These are phyloP conservation scores for Alouatta palliata DNA, from an alignment of 2,113 vertebrate genomes.

Conservation along the genomic window DNA sequence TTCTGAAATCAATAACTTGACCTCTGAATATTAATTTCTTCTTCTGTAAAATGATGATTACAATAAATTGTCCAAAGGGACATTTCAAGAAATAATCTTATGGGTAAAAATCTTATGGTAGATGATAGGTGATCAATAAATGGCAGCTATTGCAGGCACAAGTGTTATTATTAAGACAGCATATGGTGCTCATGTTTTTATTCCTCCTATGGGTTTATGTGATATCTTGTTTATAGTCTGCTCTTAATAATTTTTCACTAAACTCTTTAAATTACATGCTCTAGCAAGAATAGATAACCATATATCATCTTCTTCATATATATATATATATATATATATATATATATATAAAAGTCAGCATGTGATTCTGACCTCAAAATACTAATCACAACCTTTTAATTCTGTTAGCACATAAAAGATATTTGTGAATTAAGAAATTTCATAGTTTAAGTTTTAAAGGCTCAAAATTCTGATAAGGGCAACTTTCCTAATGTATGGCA, in stretches of 20 bases:
- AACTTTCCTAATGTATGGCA: background rate
- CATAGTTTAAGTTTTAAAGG: slow-evolving; percentile 13
- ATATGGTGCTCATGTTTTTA: background rate
- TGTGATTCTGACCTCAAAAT: background rate
- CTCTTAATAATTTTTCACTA: background rate
- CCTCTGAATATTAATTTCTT: background rate
- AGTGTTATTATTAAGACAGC: background rate
- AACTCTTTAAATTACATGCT: background rate
- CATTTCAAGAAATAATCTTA: background rate
- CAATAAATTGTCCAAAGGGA: background rate
- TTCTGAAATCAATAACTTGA: background rate
- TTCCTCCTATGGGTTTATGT: background rate
- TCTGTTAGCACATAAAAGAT: background rate
- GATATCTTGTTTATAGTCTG: background rate
- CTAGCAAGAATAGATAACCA: background rate
- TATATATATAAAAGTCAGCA: background rate
- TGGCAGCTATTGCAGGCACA: background rate
- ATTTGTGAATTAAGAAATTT: slow-evolving; percentile 22
- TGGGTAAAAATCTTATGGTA: background rate
- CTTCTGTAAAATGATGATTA: background rate
- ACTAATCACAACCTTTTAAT: background rate
- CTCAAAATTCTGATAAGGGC: background rate
- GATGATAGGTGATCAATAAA: background rate
- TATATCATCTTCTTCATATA: background rate
- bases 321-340: background rate